Evolutionary conservation across 2,888 invertebrate species (phyloP).

Genomic region (Drosophila bunnanda): DNA sequence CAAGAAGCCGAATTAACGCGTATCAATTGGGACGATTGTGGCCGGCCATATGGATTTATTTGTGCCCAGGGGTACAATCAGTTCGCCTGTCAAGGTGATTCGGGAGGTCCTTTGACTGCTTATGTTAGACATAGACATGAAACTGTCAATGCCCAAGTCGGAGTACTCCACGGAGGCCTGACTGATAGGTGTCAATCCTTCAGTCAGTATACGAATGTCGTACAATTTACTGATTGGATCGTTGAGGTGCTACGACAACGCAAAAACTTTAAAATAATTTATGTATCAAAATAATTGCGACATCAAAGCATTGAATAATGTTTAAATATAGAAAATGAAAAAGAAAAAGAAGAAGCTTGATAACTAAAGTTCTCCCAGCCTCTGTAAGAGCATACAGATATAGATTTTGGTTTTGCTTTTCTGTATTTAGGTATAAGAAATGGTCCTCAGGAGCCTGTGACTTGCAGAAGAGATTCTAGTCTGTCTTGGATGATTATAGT

Average conservation of each 20-base stretch:
- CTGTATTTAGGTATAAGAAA: too few species aligned
- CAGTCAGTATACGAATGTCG: not conserved
- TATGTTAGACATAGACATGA: not conserved
- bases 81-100: not conserved
- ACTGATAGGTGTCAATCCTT: not conserved
- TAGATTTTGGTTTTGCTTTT: too few species aligned
- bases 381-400: too few species aligned
- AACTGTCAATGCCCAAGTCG: not conserved
- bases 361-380: not conserved
- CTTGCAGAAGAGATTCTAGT: too few species aligned
- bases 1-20: not conserved
- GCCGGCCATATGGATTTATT: not conserved
- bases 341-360: too few species aligned
- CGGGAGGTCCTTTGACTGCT: not conserved
- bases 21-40: not conserved
- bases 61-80: not conserved
- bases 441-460: too few species aligned
- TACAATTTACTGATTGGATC: not conserved
- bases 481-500: too few species aligned
- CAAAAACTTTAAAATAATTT: not conserved
- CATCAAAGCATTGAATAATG: not conserved
- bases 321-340: too few species aligned
- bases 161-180: not conserved
- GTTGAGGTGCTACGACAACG: not conserved
- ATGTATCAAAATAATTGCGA: not conserved